Percentiles rank a stretch among this genome's conserved stretches.
Conservation (phyloP, 30 jellyfish, hydroid and myxozoan species). For the Turritopsis dohrnii region DNA sequence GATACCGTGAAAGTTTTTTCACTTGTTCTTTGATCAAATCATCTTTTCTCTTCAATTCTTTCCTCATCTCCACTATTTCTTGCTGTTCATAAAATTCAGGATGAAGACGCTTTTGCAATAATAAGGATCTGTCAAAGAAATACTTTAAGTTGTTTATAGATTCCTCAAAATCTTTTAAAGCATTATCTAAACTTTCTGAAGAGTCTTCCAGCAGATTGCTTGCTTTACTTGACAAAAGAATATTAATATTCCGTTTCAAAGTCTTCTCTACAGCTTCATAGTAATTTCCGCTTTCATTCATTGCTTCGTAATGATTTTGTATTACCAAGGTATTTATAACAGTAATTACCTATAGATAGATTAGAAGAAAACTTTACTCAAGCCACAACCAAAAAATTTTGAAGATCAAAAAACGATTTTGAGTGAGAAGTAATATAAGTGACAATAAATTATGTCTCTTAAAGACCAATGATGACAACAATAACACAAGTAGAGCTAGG, state of each 20-base stretch:
- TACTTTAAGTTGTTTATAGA: neutral
- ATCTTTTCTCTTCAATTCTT: constrained; percentile 3
- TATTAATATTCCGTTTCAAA: constrained; percentile 3
- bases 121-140: neutral
- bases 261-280: constrained; percentile 9
- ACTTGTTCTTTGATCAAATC: constrained; percentile 15
- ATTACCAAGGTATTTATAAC: neutral
- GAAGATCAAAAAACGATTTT: too few relatives aligned
- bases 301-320: neutral
- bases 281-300: constrained; percentile 5
- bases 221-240: neutral
- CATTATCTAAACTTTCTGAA: constrained; percentile 6
- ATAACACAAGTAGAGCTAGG: too few relatives aligned
- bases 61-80: neutral
- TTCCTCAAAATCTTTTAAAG: constrained; percentile 20
- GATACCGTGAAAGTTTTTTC: constrained; percentile 9
- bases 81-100: constrained; percentile 10
- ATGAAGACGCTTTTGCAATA: neutral
- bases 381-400: too few relatives aligned
- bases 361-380: neutral
- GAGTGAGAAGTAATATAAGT: too few relatives aligned
- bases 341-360: neutral
- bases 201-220: neutral
- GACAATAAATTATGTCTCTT: too few relatives aligned
- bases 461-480: too few relatives aligned